Conservation (phyloP, 2,888 invertebrate genomes). For the Conomelus anceps region DNA sequence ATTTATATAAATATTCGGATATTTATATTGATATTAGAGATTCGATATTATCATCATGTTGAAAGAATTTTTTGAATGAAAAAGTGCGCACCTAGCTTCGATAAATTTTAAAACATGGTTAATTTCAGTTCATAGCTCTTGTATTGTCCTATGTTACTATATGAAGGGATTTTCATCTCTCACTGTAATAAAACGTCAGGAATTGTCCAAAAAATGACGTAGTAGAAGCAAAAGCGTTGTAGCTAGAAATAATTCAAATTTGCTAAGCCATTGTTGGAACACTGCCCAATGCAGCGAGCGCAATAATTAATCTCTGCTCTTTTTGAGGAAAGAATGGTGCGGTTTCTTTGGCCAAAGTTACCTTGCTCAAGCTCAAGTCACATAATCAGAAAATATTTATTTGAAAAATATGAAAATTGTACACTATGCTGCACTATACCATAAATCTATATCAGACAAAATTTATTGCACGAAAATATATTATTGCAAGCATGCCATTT, state of each 20-base stretch:
- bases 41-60: neutral
- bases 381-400: neutral
- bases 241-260: neutral
- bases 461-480: no score
- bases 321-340: neutral
- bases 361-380: neutral
- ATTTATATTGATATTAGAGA: neutral
- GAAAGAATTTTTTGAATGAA: neutral
- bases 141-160: neutral
- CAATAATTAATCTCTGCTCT: neutral
- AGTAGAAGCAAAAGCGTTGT: neutral
- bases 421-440: neutral
- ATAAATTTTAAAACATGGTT: neutral
- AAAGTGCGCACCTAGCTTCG: neutral
- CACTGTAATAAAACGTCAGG: neutral
- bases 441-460: no score
- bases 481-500: no score
- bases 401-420: neutral
- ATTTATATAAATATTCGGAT: no score
- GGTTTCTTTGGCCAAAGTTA: neutral
- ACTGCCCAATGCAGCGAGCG: neutral
- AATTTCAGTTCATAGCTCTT: neutral
- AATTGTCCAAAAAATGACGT: neutral
- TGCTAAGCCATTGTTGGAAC: neutral
- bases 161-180: neutral